Evolutionary conservation across 2,113 vertebrate genomes (phyloP).

Genomic region (Pitta sordida): DNA sequence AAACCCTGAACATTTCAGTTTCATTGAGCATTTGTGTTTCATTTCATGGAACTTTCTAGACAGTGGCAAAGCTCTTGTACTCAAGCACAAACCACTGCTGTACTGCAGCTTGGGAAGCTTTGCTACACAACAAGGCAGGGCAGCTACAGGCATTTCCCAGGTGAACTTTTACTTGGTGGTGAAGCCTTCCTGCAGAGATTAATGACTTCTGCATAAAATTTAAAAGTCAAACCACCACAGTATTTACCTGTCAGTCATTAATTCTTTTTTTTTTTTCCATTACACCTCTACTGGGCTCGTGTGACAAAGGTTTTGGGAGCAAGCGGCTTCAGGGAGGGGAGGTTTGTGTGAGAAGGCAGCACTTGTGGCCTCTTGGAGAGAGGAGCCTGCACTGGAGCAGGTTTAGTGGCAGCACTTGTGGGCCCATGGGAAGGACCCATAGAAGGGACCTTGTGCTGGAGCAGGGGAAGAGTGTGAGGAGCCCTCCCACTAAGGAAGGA

Average conservation of each 20-base stretch:
- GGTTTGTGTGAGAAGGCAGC: neutral
- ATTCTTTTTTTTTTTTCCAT: neutral
- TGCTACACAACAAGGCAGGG: neutral
- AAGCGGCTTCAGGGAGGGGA: neutral
- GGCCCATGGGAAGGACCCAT: too few species aligned
- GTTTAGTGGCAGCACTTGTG: neutral
- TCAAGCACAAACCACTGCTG: neutral
- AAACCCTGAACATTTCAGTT: neutral
- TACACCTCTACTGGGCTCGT: neutral
- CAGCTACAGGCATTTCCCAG: neutral
- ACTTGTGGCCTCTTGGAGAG: neutral
- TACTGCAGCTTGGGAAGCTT: neutral
- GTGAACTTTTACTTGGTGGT: neutral
- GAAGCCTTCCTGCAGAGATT: neutral
- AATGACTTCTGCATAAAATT: neutral
- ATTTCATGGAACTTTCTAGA: neutral
- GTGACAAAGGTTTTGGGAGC: neutral
- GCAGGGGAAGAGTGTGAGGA: neutral
- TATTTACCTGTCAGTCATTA: neutral
- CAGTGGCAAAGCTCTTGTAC: neutral
- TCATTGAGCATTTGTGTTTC: neutral
- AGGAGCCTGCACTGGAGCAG: neutral
- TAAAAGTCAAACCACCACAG: neutral
- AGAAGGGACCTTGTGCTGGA: neutral
- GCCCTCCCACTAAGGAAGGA: neutral